phyloP scores from a whole-genome alignment of 2,113 vertebrate genomes.

The Ibidorhyncha struthersii region DNA sequence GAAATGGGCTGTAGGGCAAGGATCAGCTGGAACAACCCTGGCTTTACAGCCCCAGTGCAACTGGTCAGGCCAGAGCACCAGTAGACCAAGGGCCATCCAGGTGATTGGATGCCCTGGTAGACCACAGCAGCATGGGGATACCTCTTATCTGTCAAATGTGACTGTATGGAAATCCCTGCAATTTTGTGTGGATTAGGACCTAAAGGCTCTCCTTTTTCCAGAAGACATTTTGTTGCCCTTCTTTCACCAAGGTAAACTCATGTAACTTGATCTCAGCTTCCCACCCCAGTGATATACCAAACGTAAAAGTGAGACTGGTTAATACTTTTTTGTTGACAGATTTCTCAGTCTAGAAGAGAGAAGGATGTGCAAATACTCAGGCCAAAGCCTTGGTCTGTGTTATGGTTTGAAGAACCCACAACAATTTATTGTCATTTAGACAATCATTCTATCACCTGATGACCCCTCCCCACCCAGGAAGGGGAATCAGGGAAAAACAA shows the following conservation, averaged over 20 bases:
- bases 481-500: too few species aligned
- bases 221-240: background rate
- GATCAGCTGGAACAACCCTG: background rate
- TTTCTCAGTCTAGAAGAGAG: background rate
- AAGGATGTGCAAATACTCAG: background rate
- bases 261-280: background rate
- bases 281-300: background rate
- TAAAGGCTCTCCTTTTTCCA: background rate
- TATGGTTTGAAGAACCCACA: too few species aligned
- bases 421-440: too few species aligned
- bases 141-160: background rate
- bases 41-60: background rate
- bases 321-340: background rate
- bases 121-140: background rate
- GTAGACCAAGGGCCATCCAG: rapidly evolving
- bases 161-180: background rate
- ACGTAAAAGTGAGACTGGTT: background rate
- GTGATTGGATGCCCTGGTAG: background rate
- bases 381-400: background rate
- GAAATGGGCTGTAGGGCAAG: background rate
- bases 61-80: background rate
- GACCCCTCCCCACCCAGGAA: too few species aligned
- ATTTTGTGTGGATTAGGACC: background rate
- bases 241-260: background rate
- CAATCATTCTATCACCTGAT: too few species aligned